Evolutionary conservation across 1,140 invertebrate genomes (phyloP).

Genomic region (Lasaia peninsularis): DNA sequence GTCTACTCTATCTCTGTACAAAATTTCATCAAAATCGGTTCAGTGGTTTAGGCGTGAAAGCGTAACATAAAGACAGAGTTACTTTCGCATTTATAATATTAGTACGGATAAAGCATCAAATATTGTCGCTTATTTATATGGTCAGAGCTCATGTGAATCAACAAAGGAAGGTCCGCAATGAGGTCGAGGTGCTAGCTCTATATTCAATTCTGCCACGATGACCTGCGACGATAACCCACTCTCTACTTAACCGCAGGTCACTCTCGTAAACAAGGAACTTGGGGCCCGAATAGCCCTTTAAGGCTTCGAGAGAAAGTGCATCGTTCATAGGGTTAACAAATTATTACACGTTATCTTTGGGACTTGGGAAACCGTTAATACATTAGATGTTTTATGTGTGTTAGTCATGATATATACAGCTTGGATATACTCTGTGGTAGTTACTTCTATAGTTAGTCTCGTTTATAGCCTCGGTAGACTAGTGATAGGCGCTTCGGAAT

Average conservation of each 20-base stretch:
- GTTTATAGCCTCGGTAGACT: no score
- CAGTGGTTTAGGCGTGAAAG: no score
- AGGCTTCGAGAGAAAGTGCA: constrained; percentile 44
- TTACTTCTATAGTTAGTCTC: no score
- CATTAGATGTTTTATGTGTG: not conserved
- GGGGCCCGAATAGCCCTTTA: constrained; percentile 39
- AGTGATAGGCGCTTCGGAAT: no score
- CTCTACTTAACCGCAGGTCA: constrained; percentile 46
- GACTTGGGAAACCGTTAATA: not conserved
- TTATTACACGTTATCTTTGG: constrained; percentile 16
- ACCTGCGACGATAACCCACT: constrained; percentile 47
- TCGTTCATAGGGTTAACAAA: constrained; percentile 22
- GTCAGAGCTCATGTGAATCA: constrained; percentile 19
- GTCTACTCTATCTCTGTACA: no score
- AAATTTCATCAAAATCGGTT: no score
- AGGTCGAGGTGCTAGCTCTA: constrained; percentile 25
- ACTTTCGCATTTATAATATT: no score
- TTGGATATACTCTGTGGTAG: no score
- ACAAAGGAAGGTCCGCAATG: constrained; percentile 27
- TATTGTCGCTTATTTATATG: constrained; percentile 24
- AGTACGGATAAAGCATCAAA: no score
- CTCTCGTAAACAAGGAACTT: constrained; percentile 40
- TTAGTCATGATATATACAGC: constrained; percentile 2
- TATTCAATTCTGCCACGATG: constrained; percentile 42
- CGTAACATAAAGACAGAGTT: no score